Evolutionary conservation across 2,888 invertebrate genomes (phyloP).

Genomic region (Oligia fasciuncula): DNA sequence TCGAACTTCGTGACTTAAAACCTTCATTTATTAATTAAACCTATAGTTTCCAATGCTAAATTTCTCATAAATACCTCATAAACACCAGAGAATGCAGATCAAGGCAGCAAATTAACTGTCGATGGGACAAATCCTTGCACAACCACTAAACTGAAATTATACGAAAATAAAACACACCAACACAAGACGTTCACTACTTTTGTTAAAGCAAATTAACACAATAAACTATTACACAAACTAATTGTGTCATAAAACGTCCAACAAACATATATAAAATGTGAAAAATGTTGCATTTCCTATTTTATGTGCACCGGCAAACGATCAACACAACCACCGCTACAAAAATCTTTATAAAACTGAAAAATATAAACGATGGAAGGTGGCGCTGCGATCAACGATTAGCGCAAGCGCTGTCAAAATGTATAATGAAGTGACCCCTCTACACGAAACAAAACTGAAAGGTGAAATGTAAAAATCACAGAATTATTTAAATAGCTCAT

Average conservation of each 20-base stretch:
- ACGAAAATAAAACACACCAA: constrained; percentile 82
- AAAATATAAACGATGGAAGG: constrained; percentile 61
- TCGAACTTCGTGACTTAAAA: constrained; percentile 51
- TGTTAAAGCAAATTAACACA: constrained; percentile 73
- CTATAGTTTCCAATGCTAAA: constrained; percentile 23
- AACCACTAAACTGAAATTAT: constrained; percentile 83
- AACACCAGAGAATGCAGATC: constrained; percentile 67
- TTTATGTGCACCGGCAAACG: constrained; percentile 73
- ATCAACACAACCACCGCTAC: constrained; percentile 79
- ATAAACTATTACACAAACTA: constrained; percentile 74
- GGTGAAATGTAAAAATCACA: background rate
- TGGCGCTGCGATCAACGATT: constrained; percentile 74
- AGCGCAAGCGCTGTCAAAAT: constrained; percentile 82
- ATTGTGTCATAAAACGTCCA: constrained; percentile 84
- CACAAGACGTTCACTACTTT: constrained; percentile 77
- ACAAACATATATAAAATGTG: constrained; percentile 76
- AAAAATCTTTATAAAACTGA: constrained; percentile 86
- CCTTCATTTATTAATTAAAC: constrained; percentile 16
- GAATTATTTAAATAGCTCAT: background rate
- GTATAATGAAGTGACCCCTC: constrained; percentile 17
- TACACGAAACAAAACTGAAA: constrained; percentile 25
- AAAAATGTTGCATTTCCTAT: constrained; percentile 84
- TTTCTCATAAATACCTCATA: constrained; percentile 75
- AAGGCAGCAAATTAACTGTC: constrained; percentile 71
- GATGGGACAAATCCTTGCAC: constrained; percentile 85